Base-by-base conservation (phyloP, 1,140 invertebrate species). In the Limonius californicus region DNA sequence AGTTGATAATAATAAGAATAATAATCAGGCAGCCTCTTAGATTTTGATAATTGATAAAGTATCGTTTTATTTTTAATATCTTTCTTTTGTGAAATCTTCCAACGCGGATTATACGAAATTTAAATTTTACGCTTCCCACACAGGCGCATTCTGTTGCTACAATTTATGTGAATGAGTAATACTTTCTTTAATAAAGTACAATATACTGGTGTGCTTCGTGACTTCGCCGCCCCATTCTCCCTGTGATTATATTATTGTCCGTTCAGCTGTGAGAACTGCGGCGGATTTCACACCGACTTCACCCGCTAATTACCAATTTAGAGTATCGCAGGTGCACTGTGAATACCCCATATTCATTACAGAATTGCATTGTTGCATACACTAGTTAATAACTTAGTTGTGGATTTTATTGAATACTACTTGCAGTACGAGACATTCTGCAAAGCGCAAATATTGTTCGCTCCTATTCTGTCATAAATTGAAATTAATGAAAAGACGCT, bases 221-320 rank as follows among this genome's bases (percentile, higher is more conserved):
- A 50, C 45, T 16, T 18, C n/a, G 32, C 27, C 27, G 27, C 59
- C 47, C 57, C 45, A 39, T 59, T 53, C 39, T 35, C 43, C 23
- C 39, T 30, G 62, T 67, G 70, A 72, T 73, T 73, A 73, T 68
- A 70, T 70, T 70, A 72, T 73, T 73, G 70, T 72, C 67, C 72
- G 62, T 65, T 71, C 64, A 68, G 61, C 68, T 73, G 73, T 71
- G 70, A 68, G 66, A 67, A 68, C 64, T 73, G 70, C 70, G 70
- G 70, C 70, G 64, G 68, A 74, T 74, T 74, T 74, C 73, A 74
- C 73, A 74, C 73, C 73, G 69, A 70, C 68, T 74, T 71, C 73
- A 72, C 73, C 65, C 72, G 72, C 73, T 74, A 74, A 74, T 74
- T 74, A 73, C 68, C 73, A 74, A 74, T 74, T 74, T 74, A 70